Conservation (phyloP, 2,113 vertebrate genomes). For the Mystacornis crossleyi region DNA sequence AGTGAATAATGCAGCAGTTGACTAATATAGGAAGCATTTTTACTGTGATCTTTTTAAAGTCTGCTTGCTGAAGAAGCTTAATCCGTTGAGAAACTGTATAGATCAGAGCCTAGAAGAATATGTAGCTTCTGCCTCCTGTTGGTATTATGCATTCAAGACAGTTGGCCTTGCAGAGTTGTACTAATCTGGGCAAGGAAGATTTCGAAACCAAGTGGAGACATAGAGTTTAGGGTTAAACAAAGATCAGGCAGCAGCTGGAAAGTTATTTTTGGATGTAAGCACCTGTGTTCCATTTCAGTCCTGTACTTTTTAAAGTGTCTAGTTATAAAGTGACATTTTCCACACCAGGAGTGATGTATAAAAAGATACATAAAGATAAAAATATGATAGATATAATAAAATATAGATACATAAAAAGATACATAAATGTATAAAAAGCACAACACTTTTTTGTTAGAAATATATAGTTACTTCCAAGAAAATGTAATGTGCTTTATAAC, state of each 20-base stretch:
- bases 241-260: not conserved
- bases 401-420: no score
- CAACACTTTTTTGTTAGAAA: not conserved
- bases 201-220: not conserved
- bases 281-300: not conserved
- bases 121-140: not conserved
- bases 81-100: not conserved
- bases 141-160: not conserved
- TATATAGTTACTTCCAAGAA: not conserved
- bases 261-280: constrained; percentile 1
- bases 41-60: not conserved
- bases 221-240: not conserved
- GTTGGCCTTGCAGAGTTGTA: not conserved
- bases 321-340: not conserved
- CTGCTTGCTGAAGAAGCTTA: not conserved
- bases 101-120: not conserved
- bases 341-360: not conserved
- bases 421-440: not conserved
- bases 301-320: constrained; percentile 4
- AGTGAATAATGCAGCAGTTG: not conserved
- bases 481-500: not conserved
- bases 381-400: no score
- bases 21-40: not conserved
- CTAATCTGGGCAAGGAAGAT: not conserved
- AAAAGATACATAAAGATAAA: no score